Base-by-base conservation (phyloP, 1,140 invertebrate genomes). In the Vollenhovia emeryi region DNA sequence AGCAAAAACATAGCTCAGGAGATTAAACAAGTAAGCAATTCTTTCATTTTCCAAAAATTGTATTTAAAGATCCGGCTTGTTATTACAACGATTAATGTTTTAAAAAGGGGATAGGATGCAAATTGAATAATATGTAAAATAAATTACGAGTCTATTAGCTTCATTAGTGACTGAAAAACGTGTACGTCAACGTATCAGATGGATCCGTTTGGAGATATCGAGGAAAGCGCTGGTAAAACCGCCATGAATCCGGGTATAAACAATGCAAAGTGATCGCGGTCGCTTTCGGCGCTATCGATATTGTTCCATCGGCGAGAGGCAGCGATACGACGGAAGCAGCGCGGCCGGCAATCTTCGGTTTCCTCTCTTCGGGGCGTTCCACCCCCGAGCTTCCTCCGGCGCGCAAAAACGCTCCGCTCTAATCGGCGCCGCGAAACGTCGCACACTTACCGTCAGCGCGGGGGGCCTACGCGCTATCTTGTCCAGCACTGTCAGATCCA, bases 361-460 rank as follows among this genome's bases (percentile, higher is more conserved):
- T 82, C 66, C 66, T 73, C 78, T 68, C 15, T n/a, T 45, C 66
- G 45, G 24, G 24, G 7, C 9, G 30, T 79, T 82, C 66, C 73
- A 5, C 21, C 69, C 18, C 9, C 66, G 15, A 48, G n/a, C 15
- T 52, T 69, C 62, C 55, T 50, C 13, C 21, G 30, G 43, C 48
- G 50, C 6, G 33, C 24, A 48, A 40, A n/a, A 24, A 59, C 21
- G 24, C 24, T 30, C 13, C 40, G 15, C 45, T 0, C 4, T 11
- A 64, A 64, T 3, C 64, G 48, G 11, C 64, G 64, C 18, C 24
- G 11, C 11, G 50, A 57, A 18, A 43, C 66, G 9, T 55, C 45
- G 21, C 30, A 33, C 27, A 48, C 91, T 92, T 73, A 92, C 91
- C 91, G 91, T 92, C 91, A 92, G 83, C 83, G 85, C 91, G 91